Evolutionary conservation across 2,888 invertebrate genomes (phyloP).

Genomic region (Caradrina clavipalpis): DNA sequence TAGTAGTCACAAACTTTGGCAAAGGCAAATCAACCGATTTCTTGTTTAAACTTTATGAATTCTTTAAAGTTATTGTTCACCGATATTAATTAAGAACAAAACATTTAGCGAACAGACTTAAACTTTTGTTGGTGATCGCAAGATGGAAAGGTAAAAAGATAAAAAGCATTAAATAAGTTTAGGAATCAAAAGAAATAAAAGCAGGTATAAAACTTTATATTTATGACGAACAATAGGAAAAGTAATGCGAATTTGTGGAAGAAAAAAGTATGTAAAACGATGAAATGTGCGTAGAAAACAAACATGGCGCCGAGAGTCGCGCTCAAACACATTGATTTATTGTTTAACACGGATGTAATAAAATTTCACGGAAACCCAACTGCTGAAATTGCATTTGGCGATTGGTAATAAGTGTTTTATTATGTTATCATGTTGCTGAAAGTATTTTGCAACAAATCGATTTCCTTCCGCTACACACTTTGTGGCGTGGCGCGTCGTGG

Average conservation of each 20-base stretch:
- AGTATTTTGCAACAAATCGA: slow-evolving; percentile 12
- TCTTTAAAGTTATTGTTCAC: slow-evolving; percentile 40
- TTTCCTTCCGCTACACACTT: neutral
- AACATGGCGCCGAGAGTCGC: slow-evolving; percentile 60
- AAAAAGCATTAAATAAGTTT: slow-evolving; percentile 6
- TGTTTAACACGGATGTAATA: slow-evolving; percentile 67
- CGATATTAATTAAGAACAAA: slow-evolving; percentile 36
- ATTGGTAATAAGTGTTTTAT: slow-evolving; percentile 61
- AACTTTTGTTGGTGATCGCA: slow-evolving; percentile 25
- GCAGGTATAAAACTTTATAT: slow-evolving; percentile 13
- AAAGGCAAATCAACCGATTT: slow-evolving; percentile 54
- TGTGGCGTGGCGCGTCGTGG: neutral
- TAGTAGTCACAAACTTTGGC: slow-evolving; percentile 50
- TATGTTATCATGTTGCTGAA: slow-evolving; percentile 30
- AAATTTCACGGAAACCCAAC: slow-evolving; percentile 63
- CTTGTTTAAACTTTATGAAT: slow-evolving; percentile 47
- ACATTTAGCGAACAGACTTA: slow-evolving; percentile 14
- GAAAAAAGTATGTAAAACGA: slow-evolving; percentile 58
- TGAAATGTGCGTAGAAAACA: slow-evolving; percentile 62
- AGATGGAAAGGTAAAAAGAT: slow-evolving; percentile 13
- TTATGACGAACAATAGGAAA: slow-evolving; percentile 35
- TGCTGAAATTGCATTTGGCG: slow-evolving; percentile 58
- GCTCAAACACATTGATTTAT: slow-evolving; percentile 69
- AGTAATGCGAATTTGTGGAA: slow-evolving; percentile 31
- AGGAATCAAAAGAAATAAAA: slow-evolving; percentile 19